These are phyloP conservation scores for Argyresthia albistria DNA, from an alignment of 2,888 invertebrate genomes.

Conservation along the genomic window DNA sequence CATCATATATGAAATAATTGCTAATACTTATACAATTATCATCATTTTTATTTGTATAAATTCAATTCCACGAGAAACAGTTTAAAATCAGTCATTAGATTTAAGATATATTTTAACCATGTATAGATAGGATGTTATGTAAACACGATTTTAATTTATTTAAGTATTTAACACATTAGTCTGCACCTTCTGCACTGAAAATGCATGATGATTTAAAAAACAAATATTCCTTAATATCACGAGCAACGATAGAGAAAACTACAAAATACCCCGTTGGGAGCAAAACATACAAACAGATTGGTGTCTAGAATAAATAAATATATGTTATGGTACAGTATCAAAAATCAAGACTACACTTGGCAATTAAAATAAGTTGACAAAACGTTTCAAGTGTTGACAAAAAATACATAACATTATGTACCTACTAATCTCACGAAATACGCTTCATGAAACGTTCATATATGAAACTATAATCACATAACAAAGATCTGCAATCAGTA, in stretches of 20 bases:
- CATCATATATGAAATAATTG: too few relatives aligned
- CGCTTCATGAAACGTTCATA: background rate
- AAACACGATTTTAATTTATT: background rate
- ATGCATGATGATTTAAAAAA: too few relatives aligned
- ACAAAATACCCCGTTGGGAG: background rate
- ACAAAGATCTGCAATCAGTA: conserved; percentile 32
- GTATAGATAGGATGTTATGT: background rate
- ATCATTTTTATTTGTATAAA: too few relatives aligned
- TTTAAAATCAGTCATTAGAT: background rate
- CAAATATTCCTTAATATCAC: background rate
- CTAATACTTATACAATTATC: too few relatives aligned
- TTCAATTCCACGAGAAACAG: background rate
- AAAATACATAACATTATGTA: too few relatives aligned
- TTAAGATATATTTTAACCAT: background rate
- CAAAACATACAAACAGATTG: background rate
- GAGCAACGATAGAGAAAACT: background rate
- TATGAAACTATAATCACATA: background rate
- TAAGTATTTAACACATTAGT: background rate
- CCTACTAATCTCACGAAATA: background rate
- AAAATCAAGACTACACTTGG: background rate
- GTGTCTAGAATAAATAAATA: background rate
- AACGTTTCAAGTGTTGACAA: background rate
- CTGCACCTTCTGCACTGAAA: background rate
- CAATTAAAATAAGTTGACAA: background rate
- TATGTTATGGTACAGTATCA: background rate